Evolutionary conservation across 2,113 vertebrate species (phyloP).

Genomic region (Poeciliopsis retropinna): DNA sequence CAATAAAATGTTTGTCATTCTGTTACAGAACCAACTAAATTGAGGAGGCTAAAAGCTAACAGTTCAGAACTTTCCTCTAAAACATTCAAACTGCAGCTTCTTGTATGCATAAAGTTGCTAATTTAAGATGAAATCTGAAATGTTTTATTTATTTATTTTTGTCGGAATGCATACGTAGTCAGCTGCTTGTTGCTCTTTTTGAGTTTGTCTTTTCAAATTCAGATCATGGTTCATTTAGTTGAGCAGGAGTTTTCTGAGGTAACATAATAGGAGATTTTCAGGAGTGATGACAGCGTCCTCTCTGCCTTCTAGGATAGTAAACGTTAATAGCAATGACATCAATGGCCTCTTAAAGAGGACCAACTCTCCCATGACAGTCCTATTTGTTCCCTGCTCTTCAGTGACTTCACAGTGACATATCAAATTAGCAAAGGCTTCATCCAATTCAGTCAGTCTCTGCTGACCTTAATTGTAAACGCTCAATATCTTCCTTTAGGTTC

Average conservation of each 20-base stretch:
- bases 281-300: neutral
- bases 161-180: neutral
- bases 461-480: conserved; percentile 3
- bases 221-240: neutral
- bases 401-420: conserved; percentile 15
- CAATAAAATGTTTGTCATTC: too few relatives aligned
- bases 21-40: too few relatives aligned
- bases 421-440: conserved; percentile 19
- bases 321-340: neutral
- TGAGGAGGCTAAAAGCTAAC: too few relatives aligned
- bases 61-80: too few relatives aligned
- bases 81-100: too few relatives aligned
- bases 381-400: conserved; percentile 16
- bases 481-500: conserved; percentile 6
- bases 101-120: too few relatives aligned
- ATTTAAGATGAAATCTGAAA: too few relatives aligned
- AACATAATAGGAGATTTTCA: neutral
- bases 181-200: neutral
- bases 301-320: neutral
- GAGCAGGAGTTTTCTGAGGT: too few relatives aligned
- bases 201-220: neutral
- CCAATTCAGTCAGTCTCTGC: neutral
- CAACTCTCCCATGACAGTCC: neutral
- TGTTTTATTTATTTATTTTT: neutral
- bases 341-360: neutral